Evolutionary conservation across 35 echinoderm and acorn worm genomes (phyloP).

Genomic region (Lytechinus pictus): DNA sequence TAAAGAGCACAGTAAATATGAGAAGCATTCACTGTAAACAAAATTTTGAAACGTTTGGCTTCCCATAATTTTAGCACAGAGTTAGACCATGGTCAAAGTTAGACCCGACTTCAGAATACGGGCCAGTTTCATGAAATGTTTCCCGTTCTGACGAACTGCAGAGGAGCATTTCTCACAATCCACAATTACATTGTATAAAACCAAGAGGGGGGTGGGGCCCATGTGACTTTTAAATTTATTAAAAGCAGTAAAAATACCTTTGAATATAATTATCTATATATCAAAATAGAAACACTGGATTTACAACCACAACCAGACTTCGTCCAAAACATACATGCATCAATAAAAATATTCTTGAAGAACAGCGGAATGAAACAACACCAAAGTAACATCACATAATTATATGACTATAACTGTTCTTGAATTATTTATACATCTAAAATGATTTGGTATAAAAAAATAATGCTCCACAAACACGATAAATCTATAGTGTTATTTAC

Average conservation of each 20-base stretch:
- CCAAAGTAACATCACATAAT: neutral
- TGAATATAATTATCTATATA: neutral
- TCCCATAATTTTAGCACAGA: too few relatives aligned
- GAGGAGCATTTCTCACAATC: too few relatives aligned
- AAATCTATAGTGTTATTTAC: neutral
- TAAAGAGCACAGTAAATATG: too few relatives aligned
- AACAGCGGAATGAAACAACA: neutral
- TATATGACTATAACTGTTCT: neutral
- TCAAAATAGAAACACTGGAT: neutral
- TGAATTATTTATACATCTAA: neutral
- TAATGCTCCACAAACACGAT: slow-evolving; percentile 18
- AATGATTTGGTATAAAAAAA: slow-evolving; percentile 14
- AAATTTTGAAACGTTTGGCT: too few relatives aligned
- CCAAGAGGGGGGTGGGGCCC: too few relatives aligned
- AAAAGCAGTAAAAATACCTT: neutral
- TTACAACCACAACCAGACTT: neutral
- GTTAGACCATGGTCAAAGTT: too few relatives aligned
- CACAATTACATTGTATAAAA: too few relatives aligned
- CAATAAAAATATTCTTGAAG: neutral
- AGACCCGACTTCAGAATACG: too few relatives aligned
- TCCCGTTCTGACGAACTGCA: too few relatives aligned
- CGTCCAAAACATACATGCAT: neutral
- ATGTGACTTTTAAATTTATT: neutral
- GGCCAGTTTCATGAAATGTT: too few relatives aligned
- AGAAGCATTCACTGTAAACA: too few relatives aligned